Percentiles rank a stretch among this genome's conserved stretches.
Evolutionary conservation across 2,888 invertebrate species (phyloP).

Genomic region (Antheraea assamensis): DNA sequence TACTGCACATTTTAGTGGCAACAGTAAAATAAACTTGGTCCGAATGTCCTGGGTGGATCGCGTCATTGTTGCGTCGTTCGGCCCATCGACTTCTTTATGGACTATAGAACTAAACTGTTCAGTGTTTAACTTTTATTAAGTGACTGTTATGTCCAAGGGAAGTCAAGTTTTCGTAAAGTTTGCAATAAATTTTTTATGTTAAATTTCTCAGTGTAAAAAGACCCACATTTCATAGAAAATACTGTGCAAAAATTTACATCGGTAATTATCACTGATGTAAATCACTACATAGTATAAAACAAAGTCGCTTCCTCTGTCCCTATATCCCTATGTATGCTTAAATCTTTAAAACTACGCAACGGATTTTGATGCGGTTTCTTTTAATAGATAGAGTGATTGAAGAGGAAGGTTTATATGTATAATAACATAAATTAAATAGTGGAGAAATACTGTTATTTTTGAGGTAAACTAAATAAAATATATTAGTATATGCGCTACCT

Average conservation of each 20-base stretch:
- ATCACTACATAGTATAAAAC: not conserved
- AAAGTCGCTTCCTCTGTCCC: too few relatives aligned
- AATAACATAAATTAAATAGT: too few relatives aligned
- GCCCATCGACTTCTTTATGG: conserved; percentile 61
- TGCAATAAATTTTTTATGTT: conserved; percentile 30
- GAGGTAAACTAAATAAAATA: too few relatives aligned
- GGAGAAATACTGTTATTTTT: too few relatives aligned
- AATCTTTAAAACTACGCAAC: too few relatives aligned
- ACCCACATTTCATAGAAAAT: not conserved
- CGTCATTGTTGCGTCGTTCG: conserved; percentile 64
- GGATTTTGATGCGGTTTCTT: too few relatives aligned
- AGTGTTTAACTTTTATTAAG: conserved; percentile 60
- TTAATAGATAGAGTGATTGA: too few relatives aligned
- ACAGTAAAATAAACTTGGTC: conserved; percentile 72
- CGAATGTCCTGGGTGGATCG: conserved; percentile 63
- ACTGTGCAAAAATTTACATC: not conserved
- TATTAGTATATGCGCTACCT: too few relatives aligned
- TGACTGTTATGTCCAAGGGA: conserved; percentile 41
- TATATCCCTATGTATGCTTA: too few relatives aligned
- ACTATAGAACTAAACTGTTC: conserved; percentile 61
- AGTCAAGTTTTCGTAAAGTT: conserved; percentile 36
- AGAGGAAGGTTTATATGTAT: too few relatives aligned
- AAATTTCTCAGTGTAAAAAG: not conserved
- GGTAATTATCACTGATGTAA: not conserved
- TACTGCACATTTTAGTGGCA: conserved; percentile 71